Evolutionary conservation across 2,113 vertebrate species (phyloP).

Genomic region (Oncorhynchus kisutch): DNA sequence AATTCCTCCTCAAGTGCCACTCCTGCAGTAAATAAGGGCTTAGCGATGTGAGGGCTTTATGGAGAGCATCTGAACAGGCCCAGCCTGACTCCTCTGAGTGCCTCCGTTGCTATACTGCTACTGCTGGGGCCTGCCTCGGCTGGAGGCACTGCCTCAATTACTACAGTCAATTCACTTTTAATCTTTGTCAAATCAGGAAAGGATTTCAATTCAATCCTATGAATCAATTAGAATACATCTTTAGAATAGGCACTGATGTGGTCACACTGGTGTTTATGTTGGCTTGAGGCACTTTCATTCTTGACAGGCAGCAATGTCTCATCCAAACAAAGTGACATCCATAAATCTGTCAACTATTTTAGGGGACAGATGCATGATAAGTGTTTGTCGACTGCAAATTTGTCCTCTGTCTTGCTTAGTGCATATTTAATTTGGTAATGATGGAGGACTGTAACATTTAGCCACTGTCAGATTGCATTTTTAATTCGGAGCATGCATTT

Average conservation of each 20-base stretch:
- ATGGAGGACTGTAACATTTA: constrained; percentile 10
- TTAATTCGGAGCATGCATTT: not conserved
- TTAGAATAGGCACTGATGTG: not conserved
- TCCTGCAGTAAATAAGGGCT: constrained; percentile 12
- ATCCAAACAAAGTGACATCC: not conserved
- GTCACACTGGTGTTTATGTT: constrained; percentile 1
- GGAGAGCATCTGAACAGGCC: constrained; percentile 12
- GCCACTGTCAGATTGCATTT: not conserved
- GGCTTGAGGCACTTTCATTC: constrained; percentile 1
- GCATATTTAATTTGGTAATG: constrained; percentile 17
- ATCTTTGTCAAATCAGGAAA: not conserved
- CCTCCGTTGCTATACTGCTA: not conserved
- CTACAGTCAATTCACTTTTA: not conserved
- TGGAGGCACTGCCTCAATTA: not conserved
- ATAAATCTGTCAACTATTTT: constrained; percentile 13
- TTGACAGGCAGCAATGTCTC: not conserved
- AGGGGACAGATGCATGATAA: constrained; percentile 11
- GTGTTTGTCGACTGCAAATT: constrained; percentile 13
- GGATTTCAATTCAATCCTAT: not conserved
- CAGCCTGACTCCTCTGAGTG: not conserved
- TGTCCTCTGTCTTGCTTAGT: constrained; percentile 12
- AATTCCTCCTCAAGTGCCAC: constrained; percentile 4
- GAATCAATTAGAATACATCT: not conserved
- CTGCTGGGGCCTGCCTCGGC: not conserved
- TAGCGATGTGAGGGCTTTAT: constrained; percentile 12